A percentile compares a stretch with the other conserved stretches of the same genome.
These are phyloP conservation scores for Andrena hattorfiana DNA, from an alignment of 2,888 invertebrate genomes.

Conservation along the genomic window DNA sequence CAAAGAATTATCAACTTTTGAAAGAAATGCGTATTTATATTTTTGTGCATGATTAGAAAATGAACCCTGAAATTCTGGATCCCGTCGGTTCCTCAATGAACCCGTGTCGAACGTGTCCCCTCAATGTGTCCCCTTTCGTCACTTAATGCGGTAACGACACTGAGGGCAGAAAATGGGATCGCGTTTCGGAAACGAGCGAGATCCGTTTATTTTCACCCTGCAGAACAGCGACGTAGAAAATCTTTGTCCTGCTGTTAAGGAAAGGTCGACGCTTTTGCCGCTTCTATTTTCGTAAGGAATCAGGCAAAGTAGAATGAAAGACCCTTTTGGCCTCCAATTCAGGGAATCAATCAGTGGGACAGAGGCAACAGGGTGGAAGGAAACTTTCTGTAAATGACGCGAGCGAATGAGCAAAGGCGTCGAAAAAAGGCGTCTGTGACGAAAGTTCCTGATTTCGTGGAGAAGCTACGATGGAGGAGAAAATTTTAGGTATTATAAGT, in stretches of 20 bases:
- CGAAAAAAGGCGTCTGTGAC: background rate
- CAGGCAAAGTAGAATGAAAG: background rate
- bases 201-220: conserved; percentile 9
- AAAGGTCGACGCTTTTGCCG: background rate
- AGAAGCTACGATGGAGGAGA: background rate
- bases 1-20: background rate
- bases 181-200: background rate
- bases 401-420: background rate
- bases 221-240: background rate
- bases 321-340: background rate
- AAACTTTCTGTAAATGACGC: background rate
- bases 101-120: background rate
- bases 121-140: no score
- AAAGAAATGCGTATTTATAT: background rate
- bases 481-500: background rate
- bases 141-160: background rate
- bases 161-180: background rate
- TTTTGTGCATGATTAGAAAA: background rate
- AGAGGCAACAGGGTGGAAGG: background rate
- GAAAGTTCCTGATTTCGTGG: background rate
- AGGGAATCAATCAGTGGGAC: background rate
- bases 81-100: background rate
- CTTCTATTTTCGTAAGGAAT: background rate
- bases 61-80: background rate
- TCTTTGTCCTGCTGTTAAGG: background rate